These are phyloP conservation scores for Mixornis gularis DNA, from an alignment of 2,113 vertebrate genomes.

Conservation along the genomic window DNA sequence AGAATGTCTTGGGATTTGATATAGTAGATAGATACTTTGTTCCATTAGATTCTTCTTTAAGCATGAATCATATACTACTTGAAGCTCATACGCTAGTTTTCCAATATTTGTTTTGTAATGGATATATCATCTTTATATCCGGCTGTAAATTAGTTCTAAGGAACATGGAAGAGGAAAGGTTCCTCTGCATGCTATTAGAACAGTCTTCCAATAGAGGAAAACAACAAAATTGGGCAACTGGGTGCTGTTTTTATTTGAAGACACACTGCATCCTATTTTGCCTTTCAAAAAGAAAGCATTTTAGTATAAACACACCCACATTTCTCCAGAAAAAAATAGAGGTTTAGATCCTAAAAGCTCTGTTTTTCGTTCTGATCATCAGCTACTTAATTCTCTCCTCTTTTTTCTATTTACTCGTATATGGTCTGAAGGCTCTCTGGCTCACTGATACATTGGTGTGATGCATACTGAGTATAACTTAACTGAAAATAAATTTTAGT, in stretches of 20 bases:
- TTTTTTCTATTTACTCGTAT: neutral
- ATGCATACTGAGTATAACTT: neutral
- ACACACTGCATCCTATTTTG: neutral
- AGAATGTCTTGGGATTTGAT: neutral
- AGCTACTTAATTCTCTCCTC: neutral
- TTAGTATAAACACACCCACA: neutral
- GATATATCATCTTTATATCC: neutral
- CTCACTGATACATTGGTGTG: neutral
- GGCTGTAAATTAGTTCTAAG: neutral
- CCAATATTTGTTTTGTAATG: neutral
- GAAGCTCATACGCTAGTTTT: neutral
- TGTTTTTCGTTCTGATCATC: neutral
- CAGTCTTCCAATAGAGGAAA: neutral
- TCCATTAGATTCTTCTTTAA: neutral
- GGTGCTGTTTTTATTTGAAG: neutral
- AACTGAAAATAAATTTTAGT: neutral
- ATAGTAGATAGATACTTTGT: neutral
- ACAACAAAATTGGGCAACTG: neutral
- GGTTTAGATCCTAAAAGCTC: neutral
- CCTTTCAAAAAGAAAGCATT: neutral
- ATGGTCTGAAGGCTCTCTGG: neutral
- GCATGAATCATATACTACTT: neutral
- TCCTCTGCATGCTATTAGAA: neutral
- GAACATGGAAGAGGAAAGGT: neutral
- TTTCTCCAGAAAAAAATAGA: neutral